These are phyloP conservation scores for Emys orbicularis DNA, from an alignment of 2,797 vertebrate species.

Conservation along the genomic window DNA sequence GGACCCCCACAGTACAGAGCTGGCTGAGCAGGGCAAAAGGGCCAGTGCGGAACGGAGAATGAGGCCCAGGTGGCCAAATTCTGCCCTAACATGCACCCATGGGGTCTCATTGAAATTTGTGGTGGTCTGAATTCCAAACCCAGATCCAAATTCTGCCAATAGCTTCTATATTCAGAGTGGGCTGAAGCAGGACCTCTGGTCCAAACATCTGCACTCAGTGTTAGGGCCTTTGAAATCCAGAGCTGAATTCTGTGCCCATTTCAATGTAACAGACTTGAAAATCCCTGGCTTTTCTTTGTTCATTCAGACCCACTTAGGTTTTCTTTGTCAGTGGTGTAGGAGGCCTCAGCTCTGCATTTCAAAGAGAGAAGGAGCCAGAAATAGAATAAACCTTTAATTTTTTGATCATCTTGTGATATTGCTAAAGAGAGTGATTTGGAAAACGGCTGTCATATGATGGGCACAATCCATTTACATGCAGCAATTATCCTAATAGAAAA, in stretches of 20 bases:
- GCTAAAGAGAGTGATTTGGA: constrained; percentile 25
- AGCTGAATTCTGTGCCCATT: not conserved
- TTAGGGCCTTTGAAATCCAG: not conserved
- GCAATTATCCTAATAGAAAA: constrained; percentile 43
- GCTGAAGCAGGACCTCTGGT: not conserved
- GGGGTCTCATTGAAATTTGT: not conserved
- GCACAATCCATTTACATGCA: constrained; percentile 25
- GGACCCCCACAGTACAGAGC: not conserved
- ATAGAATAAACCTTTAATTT: constrained; percentile 24
- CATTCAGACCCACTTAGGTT: not conserved
- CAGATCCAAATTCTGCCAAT: not conserved
- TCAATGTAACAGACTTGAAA: not conserved
- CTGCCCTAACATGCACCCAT: not conserved
- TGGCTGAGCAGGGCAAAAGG: not conserved
- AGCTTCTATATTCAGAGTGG: not conserved
- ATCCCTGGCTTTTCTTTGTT: not conserved
- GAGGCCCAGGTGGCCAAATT: not conserved
- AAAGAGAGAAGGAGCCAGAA: constrained; percentile 48
- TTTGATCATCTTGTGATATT: constrained; percentile 9
- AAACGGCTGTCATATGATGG: constrained; percentile 39
- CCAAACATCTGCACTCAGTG: fast-evolving
- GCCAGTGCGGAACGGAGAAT: not conserved
- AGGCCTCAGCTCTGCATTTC: constrained; percentile 7
- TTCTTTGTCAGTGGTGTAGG: not conserved
- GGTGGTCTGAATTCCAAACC: not conserved